Evolutionary conservation across 2,113 vertebrate species (phyloP).

Genomic region (Paraplagusia blochii): DNA sequence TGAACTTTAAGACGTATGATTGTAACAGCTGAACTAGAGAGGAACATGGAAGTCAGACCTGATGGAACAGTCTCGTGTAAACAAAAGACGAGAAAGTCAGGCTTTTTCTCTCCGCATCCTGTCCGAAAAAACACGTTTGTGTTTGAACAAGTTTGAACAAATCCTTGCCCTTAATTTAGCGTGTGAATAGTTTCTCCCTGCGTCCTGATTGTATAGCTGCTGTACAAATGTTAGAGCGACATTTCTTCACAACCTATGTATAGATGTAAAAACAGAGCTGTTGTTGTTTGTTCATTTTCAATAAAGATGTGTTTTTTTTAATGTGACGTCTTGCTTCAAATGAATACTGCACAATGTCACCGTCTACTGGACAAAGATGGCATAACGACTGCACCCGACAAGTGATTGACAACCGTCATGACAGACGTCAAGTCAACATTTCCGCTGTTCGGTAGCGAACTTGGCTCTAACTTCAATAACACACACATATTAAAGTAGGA

Average conservation of each 20-base stretch:
- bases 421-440: too few relatives aligned
- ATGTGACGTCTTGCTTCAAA: too few relatives aligned
- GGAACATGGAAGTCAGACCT: too few relatives aligned
- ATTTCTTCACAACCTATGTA: conserved; percentile 41
- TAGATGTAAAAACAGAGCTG: conserved; percentile 53
- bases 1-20: background rate
- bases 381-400: too few relatives aligned
- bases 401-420: too few relatives aligned
- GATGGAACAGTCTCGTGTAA: too few relatives aligned
- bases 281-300: conserved; percentile 53
- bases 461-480: too few relatives aligned
- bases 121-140: conserved; percentile 6
- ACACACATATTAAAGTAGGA: too few relatives aligned
- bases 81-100: background rate
- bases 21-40: too few relatives aligned
- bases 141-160: conserved; percentile 10
- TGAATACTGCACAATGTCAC: too few relatives aligned
- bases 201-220: conserved; percentile 41
- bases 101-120: background rate
- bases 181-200: conserved; percentile 19
- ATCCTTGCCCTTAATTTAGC: conserved; percentile 4
- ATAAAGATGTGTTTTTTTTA: conserved; percentile 57
- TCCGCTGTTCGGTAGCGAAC: too few relatives aligned
- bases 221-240: conserved; percentile 37
- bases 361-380: too few relatives aligned